Percentiles rank a stretch among this genome's conserved stretches.
These are phyloP conservation scores for Agapornis canus DNA, from an alignment of 2,797 vertebrate species.

Conservation along the genomic window DNA sequence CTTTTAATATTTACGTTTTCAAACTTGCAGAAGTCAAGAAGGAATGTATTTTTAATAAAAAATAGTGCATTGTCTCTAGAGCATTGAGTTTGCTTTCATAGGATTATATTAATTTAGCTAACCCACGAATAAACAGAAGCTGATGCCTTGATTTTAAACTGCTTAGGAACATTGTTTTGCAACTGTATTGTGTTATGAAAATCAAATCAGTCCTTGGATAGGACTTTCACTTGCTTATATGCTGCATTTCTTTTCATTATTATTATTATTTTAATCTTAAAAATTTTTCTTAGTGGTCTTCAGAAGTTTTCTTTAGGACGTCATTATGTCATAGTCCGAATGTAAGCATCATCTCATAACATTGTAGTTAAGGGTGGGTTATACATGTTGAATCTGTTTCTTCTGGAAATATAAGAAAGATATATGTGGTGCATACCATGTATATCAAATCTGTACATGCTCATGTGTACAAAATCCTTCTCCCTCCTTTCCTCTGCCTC, in stretches of 20 bases:
- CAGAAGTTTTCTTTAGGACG: neutral
- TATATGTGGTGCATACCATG: neutral
- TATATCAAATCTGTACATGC: neutral
- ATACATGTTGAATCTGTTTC: neutral
- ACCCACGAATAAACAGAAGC: neutral
- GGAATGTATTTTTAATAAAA: neutral
- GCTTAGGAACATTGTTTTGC: neutral
- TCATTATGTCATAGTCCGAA: neutral
- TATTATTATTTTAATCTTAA: neutral
- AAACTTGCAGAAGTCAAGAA: neutral
- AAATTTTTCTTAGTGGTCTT: neutral
- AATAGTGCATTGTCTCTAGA: neutral
- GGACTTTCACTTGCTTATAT: neutral
- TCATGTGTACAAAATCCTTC: neutral
- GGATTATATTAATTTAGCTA: neutral
- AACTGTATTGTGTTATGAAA: neutral
- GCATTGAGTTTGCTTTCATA: neutral
- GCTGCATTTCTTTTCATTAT: neutral
- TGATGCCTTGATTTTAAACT: neutral
- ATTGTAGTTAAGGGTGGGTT: neutral
- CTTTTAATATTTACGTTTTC: neutral
- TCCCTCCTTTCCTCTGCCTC: neutral
- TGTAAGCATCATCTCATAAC: neutral
- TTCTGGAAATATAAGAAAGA: neutral
- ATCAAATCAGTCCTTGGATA: neutral